phyloP scores from a whole-genome alignment of 2,888 invertebrate genomes.

The Platycheirus rosarum region DNA sequence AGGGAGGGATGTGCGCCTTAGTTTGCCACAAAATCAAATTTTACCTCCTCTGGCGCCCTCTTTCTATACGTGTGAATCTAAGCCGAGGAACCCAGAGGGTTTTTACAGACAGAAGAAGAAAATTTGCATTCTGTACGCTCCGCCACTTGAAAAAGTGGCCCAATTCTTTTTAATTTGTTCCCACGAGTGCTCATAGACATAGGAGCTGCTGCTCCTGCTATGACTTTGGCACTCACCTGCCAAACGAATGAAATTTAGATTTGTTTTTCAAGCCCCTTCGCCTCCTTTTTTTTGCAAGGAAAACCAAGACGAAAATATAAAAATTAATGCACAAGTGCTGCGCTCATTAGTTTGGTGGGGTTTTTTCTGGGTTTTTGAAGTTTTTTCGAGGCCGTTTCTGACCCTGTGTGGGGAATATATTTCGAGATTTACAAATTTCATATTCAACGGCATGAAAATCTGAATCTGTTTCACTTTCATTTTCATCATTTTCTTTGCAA shows the following conservation, averaged over 20 bases:
- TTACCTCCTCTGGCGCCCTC: slow-evolving; percentile 25
- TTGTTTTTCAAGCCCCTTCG: neutral
- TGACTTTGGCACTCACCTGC: slow-evolving; percentile 43
- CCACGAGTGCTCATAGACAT: slow-evolving; percentile 35
- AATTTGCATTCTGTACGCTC: slow-evolving; percentile 63
- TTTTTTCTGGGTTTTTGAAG: slow-evolving; percentile 9
- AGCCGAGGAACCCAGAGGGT: neutral
- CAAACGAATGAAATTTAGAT: slow-evolving; percentile 28
- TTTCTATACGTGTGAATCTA: slow-evolving; percentile 11
- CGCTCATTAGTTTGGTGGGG: slow-evolving; percentile 55
- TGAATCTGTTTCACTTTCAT: slow-evolving; percentile 55
- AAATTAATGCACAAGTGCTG: slow-evolving; percentile 56
- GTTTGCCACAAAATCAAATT: slow-evolving; percentile 65
- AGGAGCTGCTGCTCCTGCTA: neutral
- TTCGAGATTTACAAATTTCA: slow-evolving; percentile 10
- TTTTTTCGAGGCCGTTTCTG: slow-evolving; percentile 31
- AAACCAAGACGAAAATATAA: slow-evolving; percentile 33
- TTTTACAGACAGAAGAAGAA: slow-evolving; percentile 4
- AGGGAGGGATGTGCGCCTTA: slow-evolving; percentile 17
- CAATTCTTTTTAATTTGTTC: slow-evolving; percentile 63
- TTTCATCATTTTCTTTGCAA: slow-evolving; percentile 45
- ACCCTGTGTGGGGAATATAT: slow-evolving; percentile 9
- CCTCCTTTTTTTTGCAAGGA: neutral
- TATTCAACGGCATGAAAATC: slow-evolving; percentile 44
- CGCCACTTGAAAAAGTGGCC: slow-evolving; percentile 63